Evolutionary conservation across 2,888 invertebrate species (phyloP).

Genomic region (Seira musarum): DNA sequence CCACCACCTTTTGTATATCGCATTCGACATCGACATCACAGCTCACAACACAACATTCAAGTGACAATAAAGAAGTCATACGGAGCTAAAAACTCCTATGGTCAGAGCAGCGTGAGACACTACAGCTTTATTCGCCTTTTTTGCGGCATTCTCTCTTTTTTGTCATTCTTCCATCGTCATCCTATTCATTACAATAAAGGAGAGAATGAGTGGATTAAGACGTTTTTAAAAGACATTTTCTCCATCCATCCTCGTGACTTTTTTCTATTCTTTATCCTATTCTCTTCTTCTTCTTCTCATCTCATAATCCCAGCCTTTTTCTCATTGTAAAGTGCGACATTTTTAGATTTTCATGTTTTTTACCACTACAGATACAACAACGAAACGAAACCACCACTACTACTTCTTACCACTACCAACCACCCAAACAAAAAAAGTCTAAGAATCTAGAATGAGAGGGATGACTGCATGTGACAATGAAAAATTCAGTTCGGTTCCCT

Average conservation of each 20-base stretch:
- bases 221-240: conserved; percentile 54
- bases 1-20: neutral
- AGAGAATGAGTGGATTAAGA: conserved; percentile 54
- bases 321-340: neutral
- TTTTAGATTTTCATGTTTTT: conserved; percentile 29
- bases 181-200: conserved; percentile 4
- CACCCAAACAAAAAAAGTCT: conserved; percentile 50
- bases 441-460: conserved; percentile 54
- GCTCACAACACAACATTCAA: too few species aligned
- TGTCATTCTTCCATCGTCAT: conserved; percentile 8
- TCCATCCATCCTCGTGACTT: conserved; percentile 31
- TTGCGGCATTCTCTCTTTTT: conserved; percentile 19
- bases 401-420: neutral
- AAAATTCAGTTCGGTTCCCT: conserved; percentile 48
- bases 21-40: neutral
- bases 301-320: conserved; percentile 34
- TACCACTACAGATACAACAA: neutral
- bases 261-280: neutral
- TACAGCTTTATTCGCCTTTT: conserved; percentile 12
- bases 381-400: neutral
- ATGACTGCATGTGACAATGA: conserved; percentile 61
- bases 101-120: neutral
- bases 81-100: conserved; percentile 8
- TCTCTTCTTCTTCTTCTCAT: conserved; percentile 32
- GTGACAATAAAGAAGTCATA: conserved; percentile 41